Percentiles rank a stretch among this genome's conserved stretches.
These are phyloP conservation scores for Heliothis peltigera DNA, from an alignment of 2,888 invertebrate species.

Conservation along the genomic window DNA sequence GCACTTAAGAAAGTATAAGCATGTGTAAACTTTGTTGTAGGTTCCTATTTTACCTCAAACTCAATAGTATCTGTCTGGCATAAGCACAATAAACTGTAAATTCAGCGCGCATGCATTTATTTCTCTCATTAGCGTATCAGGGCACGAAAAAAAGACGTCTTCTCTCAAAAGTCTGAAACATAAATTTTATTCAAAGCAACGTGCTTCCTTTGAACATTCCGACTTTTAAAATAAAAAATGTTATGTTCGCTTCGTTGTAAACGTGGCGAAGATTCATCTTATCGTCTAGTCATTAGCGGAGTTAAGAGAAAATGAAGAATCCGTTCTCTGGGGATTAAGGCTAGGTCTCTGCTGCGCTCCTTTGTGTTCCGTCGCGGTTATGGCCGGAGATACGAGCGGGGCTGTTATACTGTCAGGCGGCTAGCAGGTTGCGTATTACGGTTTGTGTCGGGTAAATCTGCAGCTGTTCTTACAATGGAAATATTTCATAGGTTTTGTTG, in stretches of 20 bases:
- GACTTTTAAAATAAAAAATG: conserved; percentile 2
- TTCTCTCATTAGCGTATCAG: not conserved
- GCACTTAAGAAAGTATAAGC: too few species aligned
- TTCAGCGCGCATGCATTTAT: not conserved
- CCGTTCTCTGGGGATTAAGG: conserved; percentile 38
- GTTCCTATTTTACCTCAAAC: too few species aligned
- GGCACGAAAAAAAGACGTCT: not conserved
- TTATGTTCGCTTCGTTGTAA: conserved; percentile 24
- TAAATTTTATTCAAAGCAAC: not conserved
- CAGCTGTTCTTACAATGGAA: not conserved
- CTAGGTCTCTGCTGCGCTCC: conserved; percentile 30
- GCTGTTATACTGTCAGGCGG: conserved; percentile 16
- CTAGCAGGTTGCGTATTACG: not conserved
- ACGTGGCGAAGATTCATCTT: conserved; percentile 41
- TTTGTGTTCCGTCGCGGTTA: conserved; percentile 45
- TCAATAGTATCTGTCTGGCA: not conserved
- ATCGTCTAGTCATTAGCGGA: conserved; percentile 59
- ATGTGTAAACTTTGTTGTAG: too few species aligned
- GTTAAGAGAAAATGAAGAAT: conserved; percentile 56
- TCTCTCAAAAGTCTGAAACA: not conserved
- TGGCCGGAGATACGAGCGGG: conserved; percentile 32
- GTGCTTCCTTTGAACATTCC: not conserved
- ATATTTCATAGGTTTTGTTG: too few species aligned
- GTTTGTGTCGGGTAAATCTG: not conserved
- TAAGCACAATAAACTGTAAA: not conserved